A percentile compares a stretch with the other conserved stretches of the same genome.
Evolutionary conservation across 1,140 invertebrate genomes (phyloP).

Genomic region (Hyles vespertilio): DNA sequence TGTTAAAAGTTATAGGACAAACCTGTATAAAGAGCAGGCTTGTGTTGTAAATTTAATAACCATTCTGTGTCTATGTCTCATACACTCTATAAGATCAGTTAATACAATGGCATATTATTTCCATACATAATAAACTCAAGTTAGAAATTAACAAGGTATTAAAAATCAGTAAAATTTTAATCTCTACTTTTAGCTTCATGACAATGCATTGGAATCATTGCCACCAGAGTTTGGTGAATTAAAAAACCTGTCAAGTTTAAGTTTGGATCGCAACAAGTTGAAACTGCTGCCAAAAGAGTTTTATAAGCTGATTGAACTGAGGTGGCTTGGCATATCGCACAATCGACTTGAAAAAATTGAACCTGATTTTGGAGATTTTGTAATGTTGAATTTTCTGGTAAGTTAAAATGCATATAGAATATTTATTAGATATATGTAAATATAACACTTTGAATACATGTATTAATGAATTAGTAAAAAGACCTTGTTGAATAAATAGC

Average conservation of each 20-base stretch:
- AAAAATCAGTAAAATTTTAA: background rate
- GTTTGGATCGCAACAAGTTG: slow-evolving; percentile 88
- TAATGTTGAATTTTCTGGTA: slow-evolving; percentile 81
- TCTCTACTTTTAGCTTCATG: slow-evolving; percentile 80
- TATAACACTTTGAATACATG: too few relatives aligned
- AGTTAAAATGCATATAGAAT: slow-evolving; percentile 9
- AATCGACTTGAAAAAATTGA: slow-evolving; percentile 79
- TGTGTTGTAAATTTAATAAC: too few relatives aligned
- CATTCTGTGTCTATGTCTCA: too few relatives aligned
- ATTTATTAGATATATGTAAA: too few relatives aligned
- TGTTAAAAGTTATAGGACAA: too few relatives aligned
- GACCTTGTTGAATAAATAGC: too few relatives aligned
- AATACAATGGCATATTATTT: too few relatives aligned
- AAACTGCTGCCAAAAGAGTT: slow-evolving; percentile 79
- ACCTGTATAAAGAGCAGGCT: too few relatives aligned
- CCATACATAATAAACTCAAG: too few relatives aligned
- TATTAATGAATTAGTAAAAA: too few relatives aligned
- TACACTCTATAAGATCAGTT: too few relatives aligned
- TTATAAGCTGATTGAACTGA: slow-evolving; percentile 81
- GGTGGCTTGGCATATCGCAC: slow-evolving; percentile 81
- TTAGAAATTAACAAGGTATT: too few relatives aligned
- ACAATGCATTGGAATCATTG: slow-evolving; percentile 84
- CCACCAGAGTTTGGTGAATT: slow-evolving; percentile 88
- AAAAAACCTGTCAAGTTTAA: slow-evolving; percentile 83
- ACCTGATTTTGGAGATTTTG: slow-evolving; percentile 82